Base-by-base conservation (phyloP, 2,797 vertebrate species). In the Rhadinocentrus ornatus region DNA sequence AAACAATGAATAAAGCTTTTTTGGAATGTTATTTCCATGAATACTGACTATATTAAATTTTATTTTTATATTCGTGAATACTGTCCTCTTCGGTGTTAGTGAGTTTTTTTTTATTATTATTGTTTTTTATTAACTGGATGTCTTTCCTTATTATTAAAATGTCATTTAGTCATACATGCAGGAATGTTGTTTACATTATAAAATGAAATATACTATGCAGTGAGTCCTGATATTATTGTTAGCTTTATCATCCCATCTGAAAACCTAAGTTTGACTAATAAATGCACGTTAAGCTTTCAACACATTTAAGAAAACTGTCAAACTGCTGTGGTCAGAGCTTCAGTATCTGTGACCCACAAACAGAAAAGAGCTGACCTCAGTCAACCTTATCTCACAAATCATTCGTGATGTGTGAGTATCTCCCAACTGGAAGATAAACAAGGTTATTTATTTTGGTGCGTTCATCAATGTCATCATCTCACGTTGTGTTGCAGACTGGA, bases 401-500 rank as follows among this genome's bases (percentile, higher is more conserved):
- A 1, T 66, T 71, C 44, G 34, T 62, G 57, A 56, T 62, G 34
- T 46, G 8, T 73, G 35, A 44, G 41, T 61, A 60, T 79, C 31
- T 67, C 8, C 2, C 54, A 3, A 37, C 32, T 12, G 8, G 46
- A 59, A 69, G 50, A 83, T 70, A 32, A 6, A n/a, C 10, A 15
- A 41, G 8, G 22, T 55, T 13, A 24, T 32, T 27, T 70, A n/a
- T 56, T 46, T 41, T 73, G 58, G 12, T 26, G 20, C 53, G 22
- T 73, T 83, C 56, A 59, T 77, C n/a, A 29, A 26, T 44, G 24
- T 63, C 6, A 16, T 24, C 26, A 0, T 71, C 34, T 73, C 52
- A 55, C 71, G 59, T 80, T 58, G 62, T 22, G 24, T 76, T 86
- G 18, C 73, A 94, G 91, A 60, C 34, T 2, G 24, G 68, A 77